phyloP scores from a whole-genome alignment of 2,888 invertebrate genomes.

The Yponomeuta cagnagella region DNA sequence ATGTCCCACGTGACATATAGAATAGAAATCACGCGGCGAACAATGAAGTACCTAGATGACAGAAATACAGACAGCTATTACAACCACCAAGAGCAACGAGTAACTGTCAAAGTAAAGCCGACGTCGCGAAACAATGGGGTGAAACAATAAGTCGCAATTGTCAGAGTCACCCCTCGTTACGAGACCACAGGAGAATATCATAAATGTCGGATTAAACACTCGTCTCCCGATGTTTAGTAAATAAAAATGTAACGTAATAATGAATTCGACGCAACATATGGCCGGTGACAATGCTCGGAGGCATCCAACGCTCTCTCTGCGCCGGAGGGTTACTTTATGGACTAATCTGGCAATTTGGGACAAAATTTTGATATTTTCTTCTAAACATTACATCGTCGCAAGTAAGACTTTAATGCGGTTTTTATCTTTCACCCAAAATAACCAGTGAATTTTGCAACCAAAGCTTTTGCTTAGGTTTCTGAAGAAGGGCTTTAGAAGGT shows the following conservation, averaged over 20 bases:
- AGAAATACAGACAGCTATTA: background rate
- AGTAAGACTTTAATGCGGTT: background rate
- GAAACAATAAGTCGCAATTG: conserved; percentile 52
- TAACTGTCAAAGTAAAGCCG: conserved; percentile 8
- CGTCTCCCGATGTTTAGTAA: conserved; percentile 67
- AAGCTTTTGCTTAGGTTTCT: too few relatives aligned
- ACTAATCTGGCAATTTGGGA: conserved; percentile 19
- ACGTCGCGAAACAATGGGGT: conserved; percentile 58
- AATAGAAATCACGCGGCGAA: conserved; percentile 4
- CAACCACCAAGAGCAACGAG: background rate
- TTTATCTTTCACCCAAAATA: too few relatives aligned
- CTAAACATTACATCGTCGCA: background rate
- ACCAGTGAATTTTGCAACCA: too few relatives aligned
- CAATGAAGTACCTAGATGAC: background rate
- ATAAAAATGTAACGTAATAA: conserved; percentile 75
- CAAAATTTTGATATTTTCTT: background rate
- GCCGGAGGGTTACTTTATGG: conserved; percentile 6
- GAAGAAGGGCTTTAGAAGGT: too few relatives aligned
- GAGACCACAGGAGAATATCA: conserved; percentile 72
- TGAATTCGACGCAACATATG: conserved; percentile 70
- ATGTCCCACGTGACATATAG: too few relatives aligned
- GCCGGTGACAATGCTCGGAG: conserved; percentile 32
- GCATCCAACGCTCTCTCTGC: conserved; percentile 15
- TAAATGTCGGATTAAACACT: conserved; percentile 75
- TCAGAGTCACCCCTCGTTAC: conserved; percentile 52